Conservation (phyloP, 2,888 invertebrate species). For the Mythimna impura region DNA sequence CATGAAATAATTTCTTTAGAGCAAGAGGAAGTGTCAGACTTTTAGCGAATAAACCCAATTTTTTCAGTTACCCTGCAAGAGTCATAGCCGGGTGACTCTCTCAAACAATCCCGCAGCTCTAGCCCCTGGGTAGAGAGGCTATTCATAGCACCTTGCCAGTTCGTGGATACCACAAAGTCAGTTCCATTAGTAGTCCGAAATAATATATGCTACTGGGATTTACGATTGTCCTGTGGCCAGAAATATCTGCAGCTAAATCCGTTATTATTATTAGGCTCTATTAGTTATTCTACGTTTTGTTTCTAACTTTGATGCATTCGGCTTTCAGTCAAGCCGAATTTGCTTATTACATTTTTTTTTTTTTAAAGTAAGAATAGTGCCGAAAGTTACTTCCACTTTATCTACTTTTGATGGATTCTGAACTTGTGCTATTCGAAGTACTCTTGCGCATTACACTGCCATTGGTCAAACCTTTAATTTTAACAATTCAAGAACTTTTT, state of each 20-base stretch:
- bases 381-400: not conserved
- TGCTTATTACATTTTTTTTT: not conserved
- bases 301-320: not conserved
- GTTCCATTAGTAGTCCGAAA: constrained; percentile 22
- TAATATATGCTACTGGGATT: constrained; percentile 34
- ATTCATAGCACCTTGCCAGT: constrained; percentile 22
- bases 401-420: not conserved
- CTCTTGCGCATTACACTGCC: too few species aligned
- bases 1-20: too few species aligned
- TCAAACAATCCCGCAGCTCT: too few species aligned
- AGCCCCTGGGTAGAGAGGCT: not conserved
- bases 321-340: not conserved
- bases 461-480: not conserved
- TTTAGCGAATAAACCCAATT: too few species aligned
- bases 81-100: too few species aligned
- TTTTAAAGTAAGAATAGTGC: not conserved
- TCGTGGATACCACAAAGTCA: constrained; percentile 1
- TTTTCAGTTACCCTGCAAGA: too few species aligned
- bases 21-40: too few species aligned
- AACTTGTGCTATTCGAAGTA: too few species aligned
- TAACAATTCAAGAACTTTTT: not conserved
- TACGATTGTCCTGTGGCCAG: not conserved
- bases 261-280: not conserved
- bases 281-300: too few species aligned
- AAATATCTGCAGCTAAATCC: constrained; percentile 18